These are phyloP conservation scores for Callopanchax toddi DNA, from an alignment of 2,113 vertebrate species.

Conservation along the genomic window DNA sequence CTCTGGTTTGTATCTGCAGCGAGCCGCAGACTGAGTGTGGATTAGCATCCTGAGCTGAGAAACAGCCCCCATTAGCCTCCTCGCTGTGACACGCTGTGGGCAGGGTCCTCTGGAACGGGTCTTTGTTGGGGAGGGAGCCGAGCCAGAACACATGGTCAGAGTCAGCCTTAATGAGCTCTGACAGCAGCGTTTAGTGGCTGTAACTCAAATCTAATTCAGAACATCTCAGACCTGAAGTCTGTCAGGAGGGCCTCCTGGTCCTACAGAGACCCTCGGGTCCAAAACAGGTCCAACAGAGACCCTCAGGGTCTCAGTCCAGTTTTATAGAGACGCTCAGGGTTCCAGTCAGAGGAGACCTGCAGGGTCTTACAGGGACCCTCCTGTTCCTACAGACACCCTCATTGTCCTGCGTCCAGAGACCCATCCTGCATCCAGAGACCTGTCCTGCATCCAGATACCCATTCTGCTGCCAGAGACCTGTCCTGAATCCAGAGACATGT, in stretches of 20 bases:
- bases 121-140: constrained; percentile 92
- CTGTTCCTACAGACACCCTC: no score
- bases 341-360: no score
- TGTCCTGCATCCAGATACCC: no score
- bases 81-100: constrained; percentile 89
- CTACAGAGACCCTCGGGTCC: constrained; percentile 88
- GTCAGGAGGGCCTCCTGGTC: constrained; percentile 95
- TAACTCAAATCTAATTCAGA: constrained; percentile 99
- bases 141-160: constrained; percentile 89
- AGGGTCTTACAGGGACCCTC: no score
- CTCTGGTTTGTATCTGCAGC: not conserved
- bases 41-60: constrained; percentile 72
- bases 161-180: constrained; percentile 96
- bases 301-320: no score
- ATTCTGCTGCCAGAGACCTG: no score
- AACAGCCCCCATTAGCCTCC: constrained; percentile 71
- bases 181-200: constrained; percentile 99
- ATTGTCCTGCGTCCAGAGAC: no score
- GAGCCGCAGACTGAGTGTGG: constrained; percentile 24
- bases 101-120: constrained; percentile 88
- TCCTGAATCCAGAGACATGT: no score
- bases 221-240: constrained; percentile 99
- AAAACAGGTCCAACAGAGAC: constrained; percentile 76
- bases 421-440: no score
- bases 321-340: no score